Evolutionary conservation across 2,888 invertebrate genomes (phyloP), one percentile per base, ranked within the genome.

Genomic region (Amphipyra tragopoginis): DNA sequence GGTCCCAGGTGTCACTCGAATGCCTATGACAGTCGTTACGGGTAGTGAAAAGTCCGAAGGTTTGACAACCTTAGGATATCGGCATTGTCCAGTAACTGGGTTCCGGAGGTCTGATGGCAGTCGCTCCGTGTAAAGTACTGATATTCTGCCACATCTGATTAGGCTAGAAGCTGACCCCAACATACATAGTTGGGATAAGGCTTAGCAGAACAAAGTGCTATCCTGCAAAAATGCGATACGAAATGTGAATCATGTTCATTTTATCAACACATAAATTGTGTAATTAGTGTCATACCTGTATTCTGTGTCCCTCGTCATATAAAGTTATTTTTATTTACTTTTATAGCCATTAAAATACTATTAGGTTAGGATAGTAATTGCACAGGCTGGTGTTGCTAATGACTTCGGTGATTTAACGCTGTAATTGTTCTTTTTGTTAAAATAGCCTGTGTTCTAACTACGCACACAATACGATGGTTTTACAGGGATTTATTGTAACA

Each of bases 341-440:
- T 65, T 59, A 44, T 44, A 48, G 55, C 64, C 54, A 75, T 75
- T 67, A 75, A 75, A 72, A 68, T 68, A 53, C 71, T 63, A 75
- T 75, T 71, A 75, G 64, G 54, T 54, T 63, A 54, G 66, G 58
- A 55, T 21, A 21, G 21, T 21, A 54, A 72, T 65, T 62, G 56
- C 58, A 53, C 55, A 53, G 50, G 38, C 50, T 54, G 45, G 42
- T 54, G 45, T 34, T 55, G 42, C 67, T 71, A 75, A 75, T 36
- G 74, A 62, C 58, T 59, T 60, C 14, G 26, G 59, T 33, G 45
- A 67, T 71, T 71, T 67, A 60, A 58, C 44, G 57, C 33, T 34
- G 9, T 56, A 49, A 60, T 60, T 40, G 45, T 21, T 33, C 48
- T 49, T 54, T 49, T 72, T 21, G 45, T 47, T 13, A 9, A 21